Evolutionary conservation across 2,797 vertebrate species (phyloP).

Genomic region (Lacerta viridis): DNA sequence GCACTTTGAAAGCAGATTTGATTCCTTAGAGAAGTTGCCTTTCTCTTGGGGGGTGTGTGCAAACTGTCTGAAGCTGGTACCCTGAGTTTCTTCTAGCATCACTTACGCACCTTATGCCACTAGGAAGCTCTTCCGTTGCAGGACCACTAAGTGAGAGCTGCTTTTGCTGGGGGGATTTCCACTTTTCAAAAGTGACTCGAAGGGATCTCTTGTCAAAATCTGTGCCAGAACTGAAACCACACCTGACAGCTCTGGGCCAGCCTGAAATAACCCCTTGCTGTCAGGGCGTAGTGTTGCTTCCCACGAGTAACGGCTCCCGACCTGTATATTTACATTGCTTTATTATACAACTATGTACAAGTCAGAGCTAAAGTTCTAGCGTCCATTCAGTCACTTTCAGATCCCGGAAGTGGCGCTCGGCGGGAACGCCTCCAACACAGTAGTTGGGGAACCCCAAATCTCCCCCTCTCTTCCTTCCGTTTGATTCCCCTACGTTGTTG

Average conservation of each 20-base stretch:
- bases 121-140: not conserved
- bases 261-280: not conserved
- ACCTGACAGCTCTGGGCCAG: not conserved
- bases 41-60: not conserved
- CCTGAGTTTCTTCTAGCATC: not conserved
- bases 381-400: too few relatives aligned
- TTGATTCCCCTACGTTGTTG: too few relatives aligned
- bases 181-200: not conserved
- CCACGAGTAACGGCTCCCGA: too few relatives aligned
- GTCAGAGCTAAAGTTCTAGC: too few relatives aligned
- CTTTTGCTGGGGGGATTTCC: not conserved
- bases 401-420: too few relatives aligned
- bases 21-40: not conserved
- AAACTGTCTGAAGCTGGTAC: not conserved
- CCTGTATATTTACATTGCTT: too few relatives aligned
- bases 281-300: too few relatives aligned
- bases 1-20: constrained; percentile 35
- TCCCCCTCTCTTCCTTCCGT: too few relatives aligned
- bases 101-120: not conserved
- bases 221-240: not conserved
- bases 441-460: too few relatives aligned
- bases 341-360: too few relatives aligned
- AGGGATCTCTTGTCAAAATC: not conserved
- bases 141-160: not conserved
- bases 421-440: too few relatives aligned